A percentile compares a stretch with the other conserved stretches of the same genome.
Evolutionary conservation across 2,797 vertebrate genomes (phyloP).

Genomic region (Sebastes ruberrimus): DNA sequence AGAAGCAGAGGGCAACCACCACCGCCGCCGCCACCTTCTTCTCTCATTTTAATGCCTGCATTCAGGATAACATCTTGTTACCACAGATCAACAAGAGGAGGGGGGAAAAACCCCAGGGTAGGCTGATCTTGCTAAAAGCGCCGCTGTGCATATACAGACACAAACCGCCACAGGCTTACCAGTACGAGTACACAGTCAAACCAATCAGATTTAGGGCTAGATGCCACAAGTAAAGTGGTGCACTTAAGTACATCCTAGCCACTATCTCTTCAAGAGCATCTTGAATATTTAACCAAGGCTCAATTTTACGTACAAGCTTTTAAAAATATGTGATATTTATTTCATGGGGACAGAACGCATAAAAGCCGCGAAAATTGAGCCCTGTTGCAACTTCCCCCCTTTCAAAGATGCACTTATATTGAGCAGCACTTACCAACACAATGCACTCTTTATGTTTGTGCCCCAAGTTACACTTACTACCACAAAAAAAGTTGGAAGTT

Average conservation of each 20-base stretch:
- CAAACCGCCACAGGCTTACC: slow-evolving; percentile 70
- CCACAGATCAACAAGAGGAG: slow-evolving; percentile 33
- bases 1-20: slow-evolving; percentile 48
- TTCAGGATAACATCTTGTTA: slow-evolving; percentile 50
- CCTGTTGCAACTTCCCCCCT: slow-evolving; percentile 62
- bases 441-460: slow-evolving; percentile 55
- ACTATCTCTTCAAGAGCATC: slow-evolving; percentile 66
- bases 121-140: slow-evolving; percentile 53
- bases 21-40: slow-evolving; percentile 9
- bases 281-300: slow-evolving; percentile 81
- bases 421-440: slow-evolving; percentile 67
- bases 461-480: slow-evolving; percentile 41
- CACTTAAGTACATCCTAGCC: slow-evolving; percentile 65
- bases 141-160: slow-evolving; percentile 48
- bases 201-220: slow-evolving; percentile 70
- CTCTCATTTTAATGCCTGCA: slow-evolving; percentile 39
- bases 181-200: slow-evolving; percentile 52
- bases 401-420: slow-evolving; percentile 66
- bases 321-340: slow-evolving; percentile 84
- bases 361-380: slow-evolving; percentile 69
- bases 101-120: slow-evolving; percentile 1
- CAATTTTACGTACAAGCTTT: slow-evolving; percentile 78
- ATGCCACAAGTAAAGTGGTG: slow-evolving; percentile 74
- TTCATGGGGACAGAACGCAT: slow-evolving; percentile 83
- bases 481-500: neutral